phyloP scores from a whole-genome alignment of 2,797 vertebrate genomes.

The Sebastiscus albofasciatus region DNA sequence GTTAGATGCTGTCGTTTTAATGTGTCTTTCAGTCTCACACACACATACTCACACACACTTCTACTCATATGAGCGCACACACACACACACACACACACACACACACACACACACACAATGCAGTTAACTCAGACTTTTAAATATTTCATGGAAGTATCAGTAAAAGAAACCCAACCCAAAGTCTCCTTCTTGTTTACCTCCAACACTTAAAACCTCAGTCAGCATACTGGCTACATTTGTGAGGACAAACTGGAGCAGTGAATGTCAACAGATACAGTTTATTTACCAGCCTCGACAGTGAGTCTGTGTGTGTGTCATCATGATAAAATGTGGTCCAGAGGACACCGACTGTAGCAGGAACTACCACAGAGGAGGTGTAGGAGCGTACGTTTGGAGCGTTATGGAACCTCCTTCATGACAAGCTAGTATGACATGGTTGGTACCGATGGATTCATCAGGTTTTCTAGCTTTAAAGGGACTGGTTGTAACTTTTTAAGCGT shows the following conservation, averaged over 20 bases:
- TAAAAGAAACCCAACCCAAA: not conserved
- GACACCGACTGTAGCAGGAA: no score
- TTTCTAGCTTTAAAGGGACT: no score
- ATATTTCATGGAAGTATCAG: not conserved
- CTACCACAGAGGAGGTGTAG: no score
- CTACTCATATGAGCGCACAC: not conserved
- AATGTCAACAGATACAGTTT: not conserved
- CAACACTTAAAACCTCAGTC: not conserved
- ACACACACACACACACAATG: not conserved
- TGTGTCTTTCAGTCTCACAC: conserved; percentile 6
- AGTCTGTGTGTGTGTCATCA: no score
- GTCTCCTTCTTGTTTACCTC: not conserved
- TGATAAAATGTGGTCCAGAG: no score
- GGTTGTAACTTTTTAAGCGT: no score
- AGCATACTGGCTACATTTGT: not conserved
- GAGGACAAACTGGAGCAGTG: not conserved
- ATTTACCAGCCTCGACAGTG: no score
- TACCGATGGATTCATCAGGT: no score
- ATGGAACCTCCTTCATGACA: no score
- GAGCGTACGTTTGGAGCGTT: no score
- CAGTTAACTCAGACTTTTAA: not conserved
- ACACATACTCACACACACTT: not conserved
- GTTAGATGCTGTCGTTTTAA: conserved; percentile 41
- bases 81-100: not conserved
- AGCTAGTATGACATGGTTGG: no score